These are phyloP conservation scores for Peromyscus eremicus DNA, from an alignment of 2,797 vertebrate genomes.

Conservation along the genomic window DNA sequence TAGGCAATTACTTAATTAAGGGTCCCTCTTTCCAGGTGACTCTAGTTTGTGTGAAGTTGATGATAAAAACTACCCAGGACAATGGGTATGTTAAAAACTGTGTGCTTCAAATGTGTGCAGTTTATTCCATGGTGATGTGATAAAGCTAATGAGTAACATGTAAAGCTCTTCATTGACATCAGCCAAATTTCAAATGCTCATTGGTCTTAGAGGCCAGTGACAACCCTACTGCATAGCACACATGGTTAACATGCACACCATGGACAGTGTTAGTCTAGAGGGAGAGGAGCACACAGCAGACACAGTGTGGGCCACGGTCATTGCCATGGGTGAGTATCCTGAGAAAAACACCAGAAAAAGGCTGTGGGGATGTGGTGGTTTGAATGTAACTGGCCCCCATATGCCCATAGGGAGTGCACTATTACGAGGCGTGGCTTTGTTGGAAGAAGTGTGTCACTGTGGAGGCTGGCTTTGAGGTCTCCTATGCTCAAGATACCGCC, in stretches of 20 bases:
- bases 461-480: background rate
- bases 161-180: accelerated
- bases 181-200: accelerated
- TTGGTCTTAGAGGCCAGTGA: accelerated
- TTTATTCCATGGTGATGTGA: background rate
- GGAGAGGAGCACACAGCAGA: accelerated
- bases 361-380: background rate
- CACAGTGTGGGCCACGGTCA: accelerated
- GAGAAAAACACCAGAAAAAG: accelerated
- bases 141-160: accelerated
- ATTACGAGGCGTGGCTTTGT: background rate
- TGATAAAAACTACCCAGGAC: background rate
- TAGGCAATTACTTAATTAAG: background rate
- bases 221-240: accelerated
- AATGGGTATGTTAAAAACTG: background rate
- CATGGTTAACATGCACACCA: background rate
- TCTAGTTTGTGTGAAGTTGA: background rate
- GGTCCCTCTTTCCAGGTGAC: background rate
- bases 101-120: accelerated
- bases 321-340: accelerated
- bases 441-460: background rate
- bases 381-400: background rate
- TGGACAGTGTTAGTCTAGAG: too few relatives aligned
- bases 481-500: background rate
- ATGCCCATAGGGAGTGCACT: background rate